Evolutionary conservation across 2,888 invertebrate genomes (phyloP).

Genomic region (Lithophane ornitopus): DNA sequence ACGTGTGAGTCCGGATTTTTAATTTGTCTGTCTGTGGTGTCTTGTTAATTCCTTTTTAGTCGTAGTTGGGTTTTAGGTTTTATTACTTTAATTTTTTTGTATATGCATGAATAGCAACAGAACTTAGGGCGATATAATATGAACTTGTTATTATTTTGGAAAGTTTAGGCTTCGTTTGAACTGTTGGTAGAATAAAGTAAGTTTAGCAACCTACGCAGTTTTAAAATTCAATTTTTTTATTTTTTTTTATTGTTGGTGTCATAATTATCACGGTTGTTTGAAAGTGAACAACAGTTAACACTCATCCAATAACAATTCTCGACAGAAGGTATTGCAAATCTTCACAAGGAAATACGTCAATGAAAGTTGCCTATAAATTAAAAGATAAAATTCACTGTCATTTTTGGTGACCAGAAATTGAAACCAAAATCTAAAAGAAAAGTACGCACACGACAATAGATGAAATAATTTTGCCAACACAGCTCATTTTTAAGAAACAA

Average conservation of each 20-base stretch:
- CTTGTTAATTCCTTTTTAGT: too few relatives aligned
- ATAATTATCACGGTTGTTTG: neutral
- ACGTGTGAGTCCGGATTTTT: too few relatives aligned
- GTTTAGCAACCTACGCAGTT: neutral
- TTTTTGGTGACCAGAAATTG: neutral
- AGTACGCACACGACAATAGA: neutral
- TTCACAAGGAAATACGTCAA: neutral
- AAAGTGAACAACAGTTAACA: neutral
- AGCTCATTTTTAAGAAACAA: neutral
- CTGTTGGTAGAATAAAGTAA: neutral
- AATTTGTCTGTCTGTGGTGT: too few relatives aligned
- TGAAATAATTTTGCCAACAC: neutral
- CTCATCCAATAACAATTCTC: neutral
- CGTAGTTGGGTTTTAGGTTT: too few relatives aligned
- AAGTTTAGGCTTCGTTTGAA: neutral
- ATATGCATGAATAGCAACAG: constrained; percentile 24
- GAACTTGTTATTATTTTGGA: neutral
- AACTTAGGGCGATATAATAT: constrained; percentile 3
- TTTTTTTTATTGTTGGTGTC: neutral
- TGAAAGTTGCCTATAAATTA: neutral
- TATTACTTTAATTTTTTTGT: too few relatives aligned
- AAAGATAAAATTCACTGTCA: neutral
- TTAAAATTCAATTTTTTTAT: neutral
- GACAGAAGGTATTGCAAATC: neutral
- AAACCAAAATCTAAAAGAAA: neutral